These are phyloP conservation scores for Echinops telfairi DNA, from an alignment of 2,113 vertebrate species.

Conservation along the genomic window DNA sequence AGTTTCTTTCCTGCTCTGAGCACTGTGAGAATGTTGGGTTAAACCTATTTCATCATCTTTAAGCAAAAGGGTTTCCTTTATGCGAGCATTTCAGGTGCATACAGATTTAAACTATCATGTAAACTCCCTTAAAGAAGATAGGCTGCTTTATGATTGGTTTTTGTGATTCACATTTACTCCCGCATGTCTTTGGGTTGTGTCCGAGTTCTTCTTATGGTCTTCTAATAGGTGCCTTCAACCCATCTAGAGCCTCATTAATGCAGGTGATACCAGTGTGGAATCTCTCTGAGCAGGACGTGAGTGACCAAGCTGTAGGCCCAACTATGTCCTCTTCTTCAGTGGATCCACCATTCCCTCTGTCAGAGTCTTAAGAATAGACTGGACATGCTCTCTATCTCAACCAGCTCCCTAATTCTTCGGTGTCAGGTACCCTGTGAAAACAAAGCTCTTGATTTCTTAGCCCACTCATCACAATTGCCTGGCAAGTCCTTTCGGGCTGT, in stretches of 20 bases:
- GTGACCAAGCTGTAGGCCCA: neutral
- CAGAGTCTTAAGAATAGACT: neutral
- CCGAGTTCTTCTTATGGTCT: constrained; percentile 7
- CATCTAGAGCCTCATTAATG: neutral
- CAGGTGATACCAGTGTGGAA: neutral
- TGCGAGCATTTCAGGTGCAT: neutral
- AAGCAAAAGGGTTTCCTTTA: constrained; percentile 29
- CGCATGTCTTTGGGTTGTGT: neutral
- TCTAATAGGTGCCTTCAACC: neutral
- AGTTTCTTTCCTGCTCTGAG: neutral
- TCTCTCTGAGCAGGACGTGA: neutral
- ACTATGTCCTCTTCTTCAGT: neutral
- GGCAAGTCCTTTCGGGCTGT: neutral
- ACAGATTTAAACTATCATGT: neutral
- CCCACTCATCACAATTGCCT: neutral
- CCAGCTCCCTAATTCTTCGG: neutral
- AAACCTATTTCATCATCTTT: neutral
- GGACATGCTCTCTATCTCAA: neutral
- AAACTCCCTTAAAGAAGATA: neutral
- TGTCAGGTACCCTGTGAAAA: neutral
- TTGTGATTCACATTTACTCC: neutral
- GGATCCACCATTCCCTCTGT: neutral
- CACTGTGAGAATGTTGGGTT: neutral
- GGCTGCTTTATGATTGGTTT: neutral
- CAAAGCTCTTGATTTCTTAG: neutral